A percentile compares a stretch with the other conserved stretches of the same genome.
Conservation (phyloP, 2,113 vertebrate species). For the Podilymbus podiceps region DNA sequence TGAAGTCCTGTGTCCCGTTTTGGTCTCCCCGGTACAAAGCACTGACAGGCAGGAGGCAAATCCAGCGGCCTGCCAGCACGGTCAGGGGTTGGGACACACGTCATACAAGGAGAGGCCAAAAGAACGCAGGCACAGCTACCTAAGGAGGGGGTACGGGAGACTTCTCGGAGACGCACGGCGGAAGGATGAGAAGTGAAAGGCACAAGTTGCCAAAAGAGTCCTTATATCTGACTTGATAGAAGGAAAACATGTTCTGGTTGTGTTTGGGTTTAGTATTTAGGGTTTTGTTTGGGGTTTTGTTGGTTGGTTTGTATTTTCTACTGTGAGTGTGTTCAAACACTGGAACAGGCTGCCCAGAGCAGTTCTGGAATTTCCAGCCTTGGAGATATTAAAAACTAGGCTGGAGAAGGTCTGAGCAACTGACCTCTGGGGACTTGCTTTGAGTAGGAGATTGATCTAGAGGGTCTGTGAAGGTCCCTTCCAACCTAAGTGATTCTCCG, state of each 20-base stretch:
- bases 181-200: neutral
- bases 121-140: neutral
- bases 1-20: neutral
- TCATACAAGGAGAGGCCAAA: neutral
- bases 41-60: neutral
- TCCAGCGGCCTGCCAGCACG: neutral
- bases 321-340: neutral
- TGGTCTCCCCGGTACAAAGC: neutral
- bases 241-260: neutral
- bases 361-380: neutral
- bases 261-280: neutral
- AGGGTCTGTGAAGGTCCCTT: neutral
- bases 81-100: neutral
- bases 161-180: neutral
- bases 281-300: neutral
- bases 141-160: neutral
- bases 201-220: neutral
- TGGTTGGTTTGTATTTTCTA: rapidly evolving
- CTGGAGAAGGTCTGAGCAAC: neutral
- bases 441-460: neutral
- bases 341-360: neutral
- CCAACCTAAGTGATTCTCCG: neutral
- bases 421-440: neutral
- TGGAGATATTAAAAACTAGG: neutral
- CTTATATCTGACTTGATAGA: rapidly evolving